These are phyloP conservation scores for Thymallus thymallus DNA, from an alignment of 2,113 vertebrate genomes.

Conservation along the genomic window DNA sequence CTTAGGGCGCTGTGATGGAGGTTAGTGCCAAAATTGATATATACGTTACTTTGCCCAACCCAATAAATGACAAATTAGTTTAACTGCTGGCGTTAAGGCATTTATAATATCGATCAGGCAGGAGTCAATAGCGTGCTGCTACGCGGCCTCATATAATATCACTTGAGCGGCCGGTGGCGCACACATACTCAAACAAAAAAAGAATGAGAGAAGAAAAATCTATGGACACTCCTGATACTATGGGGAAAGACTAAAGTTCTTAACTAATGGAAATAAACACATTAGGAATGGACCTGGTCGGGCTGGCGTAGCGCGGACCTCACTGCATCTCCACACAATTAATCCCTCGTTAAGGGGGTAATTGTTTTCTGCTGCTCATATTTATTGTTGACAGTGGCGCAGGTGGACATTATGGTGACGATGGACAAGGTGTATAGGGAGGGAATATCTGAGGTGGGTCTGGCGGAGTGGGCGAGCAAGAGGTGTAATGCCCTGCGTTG, in stretches of 20 bases:
- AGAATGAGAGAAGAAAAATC: constrained; percentile 66
- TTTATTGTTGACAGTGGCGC: constrained; percentile 75
- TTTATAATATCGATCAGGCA: constrained; percentile 82
- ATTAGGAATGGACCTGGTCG: constrained; percentile 71
- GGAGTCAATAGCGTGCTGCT: constrained; percentile 85
- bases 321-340: constrained; percentile 78
- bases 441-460: background rate
- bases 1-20: constrained; percentile 52
- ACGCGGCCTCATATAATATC: constrained; percentile 90
- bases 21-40: constrained; percentile 66
- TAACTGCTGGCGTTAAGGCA: constrained; percentile 77
- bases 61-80: constrained; percentile 88
- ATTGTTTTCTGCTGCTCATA: constrained; percentile 77
- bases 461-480: background rate
- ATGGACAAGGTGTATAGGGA: background rate
- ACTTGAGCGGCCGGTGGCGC: constrained; percentile 76
- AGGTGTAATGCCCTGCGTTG: constrained; percentile 36
- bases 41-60: constrained; percentile 83
- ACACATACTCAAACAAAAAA: constrained; percentile 20
- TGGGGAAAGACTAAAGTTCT: constrained; percentile 86
- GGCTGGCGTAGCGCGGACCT: constrained; percentile 64
- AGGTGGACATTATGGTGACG: constrained; percentile 61
- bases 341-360: constrained; percentile 78
- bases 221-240: constrained; percentile 83
- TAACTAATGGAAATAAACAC: constrained; percentile 87